phyloP scores from a whole-genome alignment of 2,888 invertebrate species.

The Sinopyrophorus schimmeli region DNA sequence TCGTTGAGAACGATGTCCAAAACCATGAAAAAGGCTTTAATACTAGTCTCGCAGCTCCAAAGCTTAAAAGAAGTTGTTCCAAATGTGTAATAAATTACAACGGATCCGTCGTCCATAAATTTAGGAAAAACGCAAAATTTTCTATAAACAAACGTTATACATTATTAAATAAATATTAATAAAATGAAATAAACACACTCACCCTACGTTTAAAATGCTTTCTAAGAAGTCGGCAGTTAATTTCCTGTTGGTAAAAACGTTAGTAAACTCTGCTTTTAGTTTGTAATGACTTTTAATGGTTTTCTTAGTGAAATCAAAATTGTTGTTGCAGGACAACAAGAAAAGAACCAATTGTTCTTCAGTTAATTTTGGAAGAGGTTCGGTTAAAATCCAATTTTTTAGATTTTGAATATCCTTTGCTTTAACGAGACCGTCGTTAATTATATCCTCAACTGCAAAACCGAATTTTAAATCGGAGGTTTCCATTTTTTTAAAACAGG shows the following conservation, averaged over 20 bases:
- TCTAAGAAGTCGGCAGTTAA: not conserved
- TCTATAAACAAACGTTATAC: too few relatives aligned
- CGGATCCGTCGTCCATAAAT: constrained; percentile 63
- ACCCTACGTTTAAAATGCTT: not conserved
- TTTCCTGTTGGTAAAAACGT: not conserved
- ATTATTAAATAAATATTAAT: not conserved
- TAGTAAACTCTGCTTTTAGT: not conserved
- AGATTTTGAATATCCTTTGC: not conserved
- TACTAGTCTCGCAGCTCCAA: constrained; percentile 63
- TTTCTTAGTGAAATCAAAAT: constrained; percentile 64
- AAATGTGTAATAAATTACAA: constrained; percentile 65
- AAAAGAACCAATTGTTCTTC: constrained; percentile 64
- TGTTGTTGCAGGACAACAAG: constrained; percentile 65
- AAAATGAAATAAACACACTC: not conserved
- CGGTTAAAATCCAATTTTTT: constrained; percentile 40
- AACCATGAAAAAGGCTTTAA: constrained; percentile 56
- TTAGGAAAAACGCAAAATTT: constrained; percentile 58
- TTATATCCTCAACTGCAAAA: constrained; percentile 9
- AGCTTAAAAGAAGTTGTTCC: constrained; percentile 61
- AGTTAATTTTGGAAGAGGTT: constrained; percentile 48
- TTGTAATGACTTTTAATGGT: constrained; percentile 59
- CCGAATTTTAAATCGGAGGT: constrained; percentile 5
- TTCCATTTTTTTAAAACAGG: too few relatives aligned
- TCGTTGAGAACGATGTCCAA: constrained; percentile 59
- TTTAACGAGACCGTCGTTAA: constrained; percentile 1